Conservation (phyloP, 2,888 invertebrate species). For the Mythimna lalbum region DNA sequence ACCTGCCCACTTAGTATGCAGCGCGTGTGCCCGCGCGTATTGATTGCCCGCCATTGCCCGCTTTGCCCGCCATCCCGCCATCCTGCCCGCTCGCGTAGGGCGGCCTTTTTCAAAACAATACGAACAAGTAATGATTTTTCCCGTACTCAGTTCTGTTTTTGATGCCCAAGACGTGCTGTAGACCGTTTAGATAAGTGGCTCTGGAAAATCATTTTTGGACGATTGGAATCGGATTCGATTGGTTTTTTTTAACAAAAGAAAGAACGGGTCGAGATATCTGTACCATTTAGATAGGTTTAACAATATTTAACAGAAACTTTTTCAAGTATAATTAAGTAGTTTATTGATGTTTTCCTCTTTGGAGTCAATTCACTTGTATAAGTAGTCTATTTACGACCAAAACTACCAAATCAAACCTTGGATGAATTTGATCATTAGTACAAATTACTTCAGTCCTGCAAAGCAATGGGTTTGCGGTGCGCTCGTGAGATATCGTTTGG, state of each 20-base stretch:
- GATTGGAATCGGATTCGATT: slow-evolving; percentile 45
- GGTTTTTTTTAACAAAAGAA: slow-evolving; percentile 6
- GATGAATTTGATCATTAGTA: background rate
- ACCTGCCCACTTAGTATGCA: slow-evolving; percentile 90
- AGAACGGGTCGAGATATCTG: background rate
- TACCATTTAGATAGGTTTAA: background rate
- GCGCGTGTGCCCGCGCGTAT: slow-evolving; percentile 91
- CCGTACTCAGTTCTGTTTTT: slow-evolving; percentile 67
- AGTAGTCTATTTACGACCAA: background rate
- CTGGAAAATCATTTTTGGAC: slow-evolving; percentile 46
- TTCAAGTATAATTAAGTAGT: background rate
- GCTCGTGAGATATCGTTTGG: background rate
- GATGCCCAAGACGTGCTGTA: slow-evolving; percentile 64
- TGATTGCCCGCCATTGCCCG: slow-evolving; percentile 85
- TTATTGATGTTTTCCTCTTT: background rate
- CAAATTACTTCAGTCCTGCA: background rate
- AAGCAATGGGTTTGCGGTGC: background rate
- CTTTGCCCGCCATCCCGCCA: slow-evolving; percentile 22
- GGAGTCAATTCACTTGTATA: background rate
- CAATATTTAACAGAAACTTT: background rate
- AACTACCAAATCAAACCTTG: background rate
- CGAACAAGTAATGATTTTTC: slow-evolving; percentile 69
- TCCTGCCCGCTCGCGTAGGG: slow-evolving; percentile 73
- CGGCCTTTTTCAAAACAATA: slow-evolving; percentile 89
- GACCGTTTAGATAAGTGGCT: slow-evolving; percentile 56